phyloP scores from a whole-genome alignment of 1,140 invertebrate species.

The Antheraea pernyi region DNA sequence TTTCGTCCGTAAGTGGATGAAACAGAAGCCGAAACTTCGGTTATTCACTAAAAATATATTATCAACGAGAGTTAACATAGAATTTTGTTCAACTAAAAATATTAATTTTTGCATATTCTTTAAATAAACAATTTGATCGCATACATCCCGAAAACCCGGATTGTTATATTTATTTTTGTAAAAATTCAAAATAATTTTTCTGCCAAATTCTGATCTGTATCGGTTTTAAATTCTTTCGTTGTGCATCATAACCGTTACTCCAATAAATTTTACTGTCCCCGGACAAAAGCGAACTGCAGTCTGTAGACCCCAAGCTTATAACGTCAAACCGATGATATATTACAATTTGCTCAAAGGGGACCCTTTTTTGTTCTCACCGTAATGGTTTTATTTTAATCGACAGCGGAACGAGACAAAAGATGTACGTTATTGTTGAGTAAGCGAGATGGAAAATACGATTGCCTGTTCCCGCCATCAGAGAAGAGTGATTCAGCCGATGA shows the following conservation, averaged over 20 bases:
- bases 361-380: constrained; percentile 77
- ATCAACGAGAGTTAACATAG: too few species aligned
- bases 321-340: constrained; percentile 77
- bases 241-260: constrained; percentile 44
- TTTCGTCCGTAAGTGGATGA: too few species aligned
- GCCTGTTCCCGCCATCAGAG: constrained; percentile 66
- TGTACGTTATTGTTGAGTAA: constrained; percentile 18
- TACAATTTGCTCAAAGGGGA: constrained; percentile 77
- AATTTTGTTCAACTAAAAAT: too few species aligned
- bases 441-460: constrained; percentile 45
- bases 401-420: constrained; percentile 36
- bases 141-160: too few species aligned
- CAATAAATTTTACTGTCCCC: constrained; percentile 65
- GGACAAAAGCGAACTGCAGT: constrained; percentile 57
- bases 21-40: too few species aligned
- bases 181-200: neutral
- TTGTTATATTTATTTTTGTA: neutral
- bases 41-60: too few species aligned
- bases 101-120: too few species aligned
- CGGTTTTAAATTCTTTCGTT: neutral
- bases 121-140: too few species aligned
- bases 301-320: constrained; percentile 63
- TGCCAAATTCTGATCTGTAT: neutral
- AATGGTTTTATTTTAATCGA: constrained; percentile 76
- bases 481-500: constrained; percentile 65